Evolutionary conservation across 2,113 vertebrate species (phyloP).

Genomic region (Meriones unguiculatus): DNA sequence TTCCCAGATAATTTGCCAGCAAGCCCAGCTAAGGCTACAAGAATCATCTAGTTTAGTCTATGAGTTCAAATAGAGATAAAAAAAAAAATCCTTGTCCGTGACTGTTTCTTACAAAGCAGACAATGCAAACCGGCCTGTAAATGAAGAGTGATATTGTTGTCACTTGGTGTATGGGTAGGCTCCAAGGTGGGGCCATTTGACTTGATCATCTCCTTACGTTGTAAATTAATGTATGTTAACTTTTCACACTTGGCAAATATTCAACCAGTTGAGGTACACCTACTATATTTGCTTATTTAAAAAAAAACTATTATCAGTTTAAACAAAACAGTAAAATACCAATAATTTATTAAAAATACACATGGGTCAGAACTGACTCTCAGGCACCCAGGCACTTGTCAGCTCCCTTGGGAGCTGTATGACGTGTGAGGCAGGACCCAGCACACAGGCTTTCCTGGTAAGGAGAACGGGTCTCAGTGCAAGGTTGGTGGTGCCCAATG

Average conservation of each 20-base stretch:
- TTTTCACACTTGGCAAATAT: not conserved
- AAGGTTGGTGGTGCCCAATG: not conserved
- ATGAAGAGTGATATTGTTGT: not conserved
- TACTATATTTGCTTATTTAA: not conserved
- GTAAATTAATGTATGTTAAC: not conserved
- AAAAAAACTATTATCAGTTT: not conserved
- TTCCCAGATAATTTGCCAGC: not conserved
- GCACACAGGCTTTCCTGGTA: not conserved
- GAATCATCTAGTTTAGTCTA: not conserved
- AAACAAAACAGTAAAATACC: constrained; percentile 3
- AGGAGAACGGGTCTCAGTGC: not conserved
- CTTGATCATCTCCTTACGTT: not conserved
- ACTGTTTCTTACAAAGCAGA: not conserved
- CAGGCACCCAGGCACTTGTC: not conserved
- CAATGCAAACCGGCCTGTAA: not conserved
- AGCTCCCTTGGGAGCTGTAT: not conserved
- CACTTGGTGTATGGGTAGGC: not conserved
- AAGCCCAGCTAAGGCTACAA: not conserved
- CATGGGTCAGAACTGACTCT: not conserved
- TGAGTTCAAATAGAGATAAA: not conserved
- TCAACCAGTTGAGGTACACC: not conserved
- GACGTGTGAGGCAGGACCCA: not conserved
- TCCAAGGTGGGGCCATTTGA: not conserved
- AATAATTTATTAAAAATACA: not conserved
- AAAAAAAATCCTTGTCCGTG: not conserved